A percentile compares a stretch with the other conserved stretches of the same genome.
phyloP scores from a whole-genome alignment of 1,140 invertebrate genomes.

The Calosoma granatense region DNA sequence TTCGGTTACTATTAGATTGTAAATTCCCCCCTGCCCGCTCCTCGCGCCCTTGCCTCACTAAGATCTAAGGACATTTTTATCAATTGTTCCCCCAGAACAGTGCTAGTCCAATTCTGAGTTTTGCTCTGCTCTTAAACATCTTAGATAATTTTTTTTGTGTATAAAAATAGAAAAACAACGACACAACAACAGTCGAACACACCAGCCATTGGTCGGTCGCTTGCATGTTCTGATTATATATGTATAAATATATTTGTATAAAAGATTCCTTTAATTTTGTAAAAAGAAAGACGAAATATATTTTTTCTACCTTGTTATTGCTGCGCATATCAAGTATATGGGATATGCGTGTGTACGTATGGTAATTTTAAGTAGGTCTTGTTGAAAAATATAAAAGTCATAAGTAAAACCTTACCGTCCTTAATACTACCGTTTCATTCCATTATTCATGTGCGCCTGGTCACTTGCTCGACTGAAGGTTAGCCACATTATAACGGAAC shows the following conservation, averaged over 20 bases:
- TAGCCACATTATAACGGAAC: too few species aligned
- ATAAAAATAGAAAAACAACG: too few species aligned
- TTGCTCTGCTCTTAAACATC: too few species aligned
- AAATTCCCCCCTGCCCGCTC: too few species aligned
- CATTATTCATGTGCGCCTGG: too few species aligned
- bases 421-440: too few species aligned
- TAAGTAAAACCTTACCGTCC: too few species aligned
- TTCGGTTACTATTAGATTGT: conserved; percentile 49
- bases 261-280: background rate
- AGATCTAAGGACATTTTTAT: background rate
- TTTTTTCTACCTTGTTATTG: background rate
- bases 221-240: background rate
- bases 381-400: background rate
- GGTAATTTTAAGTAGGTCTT: background rate
- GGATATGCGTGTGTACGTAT: background rate
- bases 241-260: background rate
- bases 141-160: too few species aligned
- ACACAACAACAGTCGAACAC: too few species aligned
- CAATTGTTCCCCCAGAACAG: background rate
- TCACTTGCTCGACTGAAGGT: too few species aligned
- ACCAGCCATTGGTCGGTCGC: too few species aligned
- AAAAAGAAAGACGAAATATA: background rate
- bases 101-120: too few species aligned
- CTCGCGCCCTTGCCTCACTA: background rate
- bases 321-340: background rate